phyloP scores from a whole-genome alignment of 2,113 vertebrate species.

The Canis aureus region DNA sequence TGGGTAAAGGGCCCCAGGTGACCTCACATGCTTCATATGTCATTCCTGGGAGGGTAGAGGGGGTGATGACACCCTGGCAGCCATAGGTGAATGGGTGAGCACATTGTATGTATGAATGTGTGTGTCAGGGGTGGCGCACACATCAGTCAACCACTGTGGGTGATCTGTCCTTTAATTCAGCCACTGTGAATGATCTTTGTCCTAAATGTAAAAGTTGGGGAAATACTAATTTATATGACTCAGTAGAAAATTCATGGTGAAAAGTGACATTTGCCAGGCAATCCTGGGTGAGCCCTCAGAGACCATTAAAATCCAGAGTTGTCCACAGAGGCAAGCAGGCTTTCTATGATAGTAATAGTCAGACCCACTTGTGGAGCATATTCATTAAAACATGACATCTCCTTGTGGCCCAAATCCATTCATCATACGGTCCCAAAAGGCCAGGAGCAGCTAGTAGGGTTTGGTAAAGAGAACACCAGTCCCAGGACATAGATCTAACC shows the following conservation, averaged over 20 bases:
- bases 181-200: not conserved
- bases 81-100: not conserved
- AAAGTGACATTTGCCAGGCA: not conserved
- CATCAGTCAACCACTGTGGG: not conserved
- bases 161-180: not conserved
- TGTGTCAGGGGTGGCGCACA: not conserved
- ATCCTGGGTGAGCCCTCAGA: not conserved
- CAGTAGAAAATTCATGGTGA: not conserved
- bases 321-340: not conserved
- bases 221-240: not conserved
- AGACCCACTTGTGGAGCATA: not conserved
- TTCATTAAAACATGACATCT: not conserved
- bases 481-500: not conserved
- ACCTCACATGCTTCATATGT: not conserved
- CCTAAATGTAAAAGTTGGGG: not conserved
- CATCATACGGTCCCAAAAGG: not conserved
- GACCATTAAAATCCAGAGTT: not conserved
- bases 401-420: not conserved
- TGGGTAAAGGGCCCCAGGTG: not conserved
- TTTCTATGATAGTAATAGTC: not conserved
- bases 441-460: not conserved
- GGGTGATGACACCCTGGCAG: fast-evolving
- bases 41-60: not conserved
- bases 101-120: fast-evolving
- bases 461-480: not conserved